Evolutionary conservation across 1,140 invertebrate genomes (phyloP).

Genomic region (Acromyrmex echinatior): DNA sequence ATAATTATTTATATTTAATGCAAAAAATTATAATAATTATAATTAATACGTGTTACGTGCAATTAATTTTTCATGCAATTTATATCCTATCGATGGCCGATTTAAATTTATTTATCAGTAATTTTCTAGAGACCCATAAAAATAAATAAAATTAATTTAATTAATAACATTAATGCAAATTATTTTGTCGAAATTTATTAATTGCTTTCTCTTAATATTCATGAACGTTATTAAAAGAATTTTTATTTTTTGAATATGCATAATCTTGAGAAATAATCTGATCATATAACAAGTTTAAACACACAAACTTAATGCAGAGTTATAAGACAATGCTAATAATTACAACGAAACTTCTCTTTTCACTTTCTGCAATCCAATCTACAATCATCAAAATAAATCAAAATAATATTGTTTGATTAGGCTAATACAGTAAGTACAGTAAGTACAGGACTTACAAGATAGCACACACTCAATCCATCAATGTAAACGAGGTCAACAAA

Average conservation of each 20-base stretch:
- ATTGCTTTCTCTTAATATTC: neutral
- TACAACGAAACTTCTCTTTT: neutral
- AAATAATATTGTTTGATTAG: neutral
- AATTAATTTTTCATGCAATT: slow-evolving; percentile 1
- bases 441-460: slow-evolving; percentile 4
- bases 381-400: slow-evolving; percentile 16
- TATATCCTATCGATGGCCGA: neutral
- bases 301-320: neutral
- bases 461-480: neutral
- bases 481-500: slow-evolving; percentile 18
- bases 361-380: neutral
- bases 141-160: neutral
- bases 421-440: neutral
- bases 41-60: neutral
- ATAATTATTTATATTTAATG: neutral
- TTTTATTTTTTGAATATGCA: neutral
- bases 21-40: neutral
- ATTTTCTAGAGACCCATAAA: neutral
- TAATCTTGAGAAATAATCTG: neutral
- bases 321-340: neutral
- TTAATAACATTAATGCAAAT: neutral
- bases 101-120: slow-evolving; percentile 15
- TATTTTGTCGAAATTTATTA: neutral
- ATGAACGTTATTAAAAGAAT: slow-evolving; percentile 4
- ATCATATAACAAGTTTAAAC: slow-evolving; percentile 1